These are phyloP conservation scores for Prunella strophiata DNA, from an alignment of 2,797 vertebrate species.

Conservation along the genomic window DNA sequence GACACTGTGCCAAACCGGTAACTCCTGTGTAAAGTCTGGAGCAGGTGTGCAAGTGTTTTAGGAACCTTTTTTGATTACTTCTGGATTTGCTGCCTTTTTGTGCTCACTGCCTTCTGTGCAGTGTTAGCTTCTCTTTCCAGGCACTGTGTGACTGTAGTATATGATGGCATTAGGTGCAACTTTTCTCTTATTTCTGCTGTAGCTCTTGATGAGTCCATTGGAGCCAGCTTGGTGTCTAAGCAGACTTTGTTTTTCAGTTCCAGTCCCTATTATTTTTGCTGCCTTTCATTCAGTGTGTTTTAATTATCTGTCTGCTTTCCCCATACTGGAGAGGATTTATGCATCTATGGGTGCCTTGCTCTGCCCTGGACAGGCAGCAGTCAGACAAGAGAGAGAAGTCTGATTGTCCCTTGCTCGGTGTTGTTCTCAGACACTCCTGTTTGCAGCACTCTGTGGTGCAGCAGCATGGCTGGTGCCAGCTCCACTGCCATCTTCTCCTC, in stretches of 20 bases:
- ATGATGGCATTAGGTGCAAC: neutral
- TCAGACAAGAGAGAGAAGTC: neutral
- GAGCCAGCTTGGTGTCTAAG: neutral
- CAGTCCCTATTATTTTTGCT: neutral
- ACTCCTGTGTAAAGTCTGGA: neutral
- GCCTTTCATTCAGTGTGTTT: neutral
- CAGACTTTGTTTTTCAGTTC: constrained; percentile 13
- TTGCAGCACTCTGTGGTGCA: neutral
- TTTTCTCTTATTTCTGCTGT: neutral
- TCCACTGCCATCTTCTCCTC: constrained; percentile 7
- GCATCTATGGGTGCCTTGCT: neutral
- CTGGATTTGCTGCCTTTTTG: neutral
- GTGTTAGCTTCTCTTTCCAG: neutral
- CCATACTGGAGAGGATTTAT: neutral
- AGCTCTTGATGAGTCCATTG: neutral
- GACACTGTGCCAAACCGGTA: neutral
- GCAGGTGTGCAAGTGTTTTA: neutral
- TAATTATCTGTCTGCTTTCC: neutral
- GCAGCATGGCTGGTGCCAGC: neutral
- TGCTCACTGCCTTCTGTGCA: neutral
- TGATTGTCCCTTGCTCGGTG: rapidly evolving
- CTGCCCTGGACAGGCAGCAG: neutral
- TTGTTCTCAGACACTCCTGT: neutral
- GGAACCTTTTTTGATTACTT: neutral
- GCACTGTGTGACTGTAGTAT: neutral